Base-by-base conservation (phyloP, 2,113 vertebrate species). In the Mesembrinibis cayennensis region DNA sequence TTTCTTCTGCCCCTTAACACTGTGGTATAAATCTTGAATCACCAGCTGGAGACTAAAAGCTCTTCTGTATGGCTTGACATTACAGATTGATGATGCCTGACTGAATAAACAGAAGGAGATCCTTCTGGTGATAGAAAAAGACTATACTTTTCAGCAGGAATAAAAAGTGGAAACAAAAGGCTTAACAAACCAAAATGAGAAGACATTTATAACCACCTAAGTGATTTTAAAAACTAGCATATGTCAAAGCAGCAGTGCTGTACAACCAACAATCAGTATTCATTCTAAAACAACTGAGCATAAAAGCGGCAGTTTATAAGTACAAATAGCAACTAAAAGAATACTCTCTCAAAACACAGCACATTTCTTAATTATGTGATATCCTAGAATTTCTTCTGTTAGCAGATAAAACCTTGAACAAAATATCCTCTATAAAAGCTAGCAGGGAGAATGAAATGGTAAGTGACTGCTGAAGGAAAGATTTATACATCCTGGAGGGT, bases 41-140 rank as follows among this genome's bases (percentile, higher is more conserved):
- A 93, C 95, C 96, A 98, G 96, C 95, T 97, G 97, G 92, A 97
- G 56, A 98, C 29, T 61, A 95, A 97, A 96, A 90, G 92, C 56
- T 95, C 82, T 95, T 98, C 95, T 97, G 42, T 97, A 58, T 95
- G 76, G 89, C 71, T 95, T 97, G 95, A 97, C 96, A 94, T 88
- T 82, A 87, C 79, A 98, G 97, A 98, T 93, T 97, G 96, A 97
- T 97, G 97, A 97, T 52, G 84, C 93, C 89, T 95, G 82, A 97
- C 82, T 82, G 72, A 90, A 93, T 82, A 96, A 82, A 95, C 79
- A 97, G 91, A 96, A 97, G 85, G 87, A 82, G 76, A 95, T 96
- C 89, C 94, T 97, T 89, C 82, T 85, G 69, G 70, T 89, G 71
- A 97, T 32, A 90, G 72, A 82, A 93, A 65, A 97, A 80, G 40